Evolutionary conservation across 2,888 invertebrate species (phyloP), one percentile per base, ranked within the genome.

Genomic region (Branchellion lobata): DNA sequence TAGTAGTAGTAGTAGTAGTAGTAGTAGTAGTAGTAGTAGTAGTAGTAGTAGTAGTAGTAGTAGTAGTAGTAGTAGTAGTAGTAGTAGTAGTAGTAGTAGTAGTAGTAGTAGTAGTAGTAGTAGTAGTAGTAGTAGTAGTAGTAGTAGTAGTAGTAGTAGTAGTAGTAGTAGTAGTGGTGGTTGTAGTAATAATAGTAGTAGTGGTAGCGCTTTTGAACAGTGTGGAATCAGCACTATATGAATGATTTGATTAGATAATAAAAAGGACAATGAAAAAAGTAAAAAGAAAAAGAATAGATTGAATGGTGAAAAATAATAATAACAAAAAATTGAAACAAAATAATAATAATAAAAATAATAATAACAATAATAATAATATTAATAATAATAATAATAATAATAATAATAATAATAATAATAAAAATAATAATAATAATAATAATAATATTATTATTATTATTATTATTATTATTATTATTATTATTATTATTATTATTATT

Each of bases 21-120:
- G 61, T 57, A 57, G 61, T 24, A 57, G 61, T 57, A 57, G 8
- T 57, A 57, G 61, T 57, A 57, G 61, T 57, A 57, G 8, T 57
- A 57, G 61, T 57, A 57, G 61, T 57, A 57, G 61, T 57, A 57
- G 61, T 57, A 57, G 61, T 57, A 57, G 61, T 57, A 57, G 61
- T 24, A 57, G 61, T 57, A 57, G 61, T 57, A 57, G 61, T 57
- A 57, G 61, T 57, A 57, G 61, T 57, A 57, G 61, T 57, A 57
- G 61, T 57, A 57, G 61, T 24, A 57, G 61, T 57, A 57, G 61
- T 57, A 57, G 61, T 57, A 57, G 61, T 57, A 57, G 61, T 57
- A 57, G n/a, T 57, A 57, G 61, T 57, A 57, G 61, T 24, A 57
- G 61, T 57, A 57, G 61, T 18, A 57, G 61, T 57, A 57, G 61